Evolutionary conservation across 2,797 vertebrate genomes (phyloP).

Genomic region (Pseudochromis fuscus): DNA sequence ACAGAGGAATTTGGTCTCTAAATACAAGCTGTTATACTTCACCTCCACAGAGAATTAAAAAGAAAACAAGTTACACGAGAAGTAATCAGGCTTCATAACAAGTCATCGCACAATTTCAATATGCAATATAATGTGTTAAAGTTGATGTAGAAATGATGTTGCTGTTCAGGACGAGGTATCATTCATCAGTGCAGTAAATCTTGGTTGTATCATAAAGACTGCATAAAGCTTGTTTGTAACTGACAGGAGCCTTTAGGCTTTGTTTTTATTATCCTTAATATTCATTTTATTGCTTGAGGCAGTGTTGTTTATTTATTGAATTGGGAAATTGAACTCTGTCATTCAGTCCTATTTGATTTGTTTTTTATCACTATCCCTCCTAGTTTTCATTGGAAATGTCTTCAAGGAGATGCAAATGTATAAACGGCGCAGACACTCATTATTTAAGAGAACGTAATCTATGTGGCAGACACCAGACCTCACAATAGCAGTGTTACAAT

Average conservation of each 20-base stretch:
- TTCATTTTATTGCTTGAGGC: constrained; percentile 11
- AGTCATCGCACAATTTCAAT: constrained; percentile 5
- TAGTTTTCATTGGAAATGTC: not conserved
- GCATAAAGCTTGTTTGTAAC: constrained; percentile 6
- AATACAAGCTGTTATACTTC: not conserved
- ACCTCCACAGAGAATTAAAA: constrained; percentile 7
- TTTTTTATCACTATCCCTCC: not conserved
- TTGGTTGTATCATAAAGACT: constrained; percentile 7
- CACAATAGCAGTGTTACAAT: constrained; percentile 36
- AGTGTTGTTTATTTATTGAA: constrained; percentile 32
- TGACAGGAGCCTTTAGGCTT: constrained; percentile 10
- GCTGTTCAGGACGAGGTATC: not conserved
- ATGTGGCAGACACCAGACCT: constrained; percentile 21
- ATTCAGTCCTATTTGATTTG: constrained; percentile 4
- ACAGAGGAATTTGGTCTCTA: not conserved
- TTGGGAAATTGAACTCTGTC: constrained; percentile 13
- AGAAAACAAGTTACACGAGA: not conserved
- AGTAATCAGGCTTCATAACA: not conserved
- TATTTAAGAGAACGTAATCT: constrained; percentile 24
- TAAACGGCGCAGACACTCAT: constrained; percentile 10
- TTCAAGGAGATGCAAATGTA: not conserved
- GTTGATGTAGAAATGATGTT: constrained; percentile 4
- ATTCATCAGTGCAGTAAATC: not conserved
- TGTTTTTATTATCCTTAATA: constrained; percentile 23
- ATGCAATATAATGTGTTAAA: not conserved